phyloP scores from a whole-genome alignment of 1,140 invertebrate species.

The Drosophila hydei region DNA sequence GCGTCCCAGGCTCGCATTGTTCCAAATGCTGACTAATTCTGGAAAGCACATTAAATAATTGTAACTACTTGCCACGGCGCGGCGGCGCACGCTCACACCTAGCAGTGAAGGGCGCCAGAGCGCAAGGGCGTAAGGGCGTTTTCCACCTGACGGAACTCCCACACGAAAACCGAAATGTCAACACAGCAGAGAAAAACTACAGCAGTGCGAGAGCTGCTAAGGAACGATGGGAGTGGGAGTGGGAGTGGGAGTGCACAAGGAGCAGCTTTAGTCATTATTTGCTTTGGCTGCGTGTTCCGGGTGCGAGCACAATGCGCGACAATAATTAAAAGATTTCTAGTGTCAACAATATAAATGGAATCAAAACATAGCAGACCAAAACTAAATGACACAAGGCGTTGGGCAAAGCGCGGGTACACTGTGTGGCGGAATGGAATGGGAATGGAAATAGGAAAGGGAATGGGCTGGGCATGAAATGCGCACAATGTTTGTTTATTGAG shows the following conservation, averaged over 20 bases:
- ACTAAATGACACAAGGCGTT: conserved; percentile 62
- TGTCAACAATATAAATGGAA: conserved; percentile 80
- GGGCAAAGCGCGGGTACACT: too few species aligned
- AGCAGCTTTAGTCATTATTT: conserved; percentile 13
- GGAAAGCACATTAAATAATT: conserved; percentile 1
- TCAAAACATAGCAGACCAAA: conserved; percentile 74
- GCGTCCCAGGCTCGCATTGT: background rate
- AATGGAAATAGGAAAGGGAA: background rate
- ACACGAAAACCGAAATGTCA: conserved; percentile 54
- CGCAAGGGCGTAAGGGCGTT: conserved; percentile 12
- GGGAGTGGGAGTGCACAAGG: background rate
- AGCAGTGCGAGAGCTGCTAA: background rate
- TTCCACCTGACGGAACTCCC: conserved; percentile 66
- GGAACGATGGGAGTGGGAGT: background rate
- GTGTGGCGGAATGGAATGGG: conserved; percentile 27
- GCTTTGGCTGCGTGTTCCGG: conserved; percentile 23
- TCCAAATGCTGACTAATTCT: background rate
- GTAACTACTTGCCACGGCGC: background rate
- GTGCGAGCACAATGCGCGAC: conserved; percentile 50
- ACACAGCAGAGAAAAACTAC: conserved; percentile 43
- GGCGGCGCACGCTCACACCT: conserved; percentile 15
- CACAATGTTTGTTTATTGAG: conserved; percentile 76
- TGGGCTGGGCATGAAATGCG: conserved; percentile 60
- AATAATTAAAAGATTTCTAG: conserved; percentile 81
- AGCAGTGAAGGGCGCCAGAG: background rate